Evolutionary conservation across 2,797 vertebrate genomes (phyloP), one percentile per base, ranked within the genome.

Genomic region (Diglossa cyanea): DNA sequence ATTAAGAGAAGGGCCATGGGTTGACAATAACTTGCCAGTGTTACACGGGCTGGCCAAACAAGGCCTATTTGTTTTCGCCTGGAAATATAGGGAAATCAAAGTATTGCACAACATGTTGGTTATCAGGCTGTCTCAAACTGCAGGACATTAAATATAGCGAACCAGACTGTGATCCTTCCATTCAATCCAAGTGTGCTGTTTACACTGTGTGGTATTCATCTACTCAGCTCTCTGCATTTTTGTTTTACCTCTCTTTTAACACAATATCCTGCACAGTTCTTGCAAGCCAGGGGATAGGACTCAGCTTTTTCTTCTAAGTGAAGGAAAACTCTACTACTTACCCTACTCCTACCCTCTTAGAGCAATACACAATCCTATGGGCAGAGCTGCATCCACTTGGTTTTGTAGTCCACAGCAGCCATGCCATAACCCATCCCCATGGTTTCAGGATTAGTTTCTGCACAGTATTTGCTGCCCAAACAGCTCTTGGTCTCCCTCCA

Each of bases 21-120:
- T 94, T 94, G 96, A 90, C 91, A 89, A 93, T 90, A 97, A 94
- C 61, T 86, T 87, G 91, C 71, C 70, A 90, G 88, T 50, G 76
- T 91, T 92, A 84, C 33, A 79, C 2, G 39, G 62, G 94, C 82
- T 45, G 94, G 82, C 73, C 8, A 13, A 90, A 97, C 75, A 97
- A 95, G 63, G 80, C 95, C 86, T 88, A 57, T 60, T 96, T 96
- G 82, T 89, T 96, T 96, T 72, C 31, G 0, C 37, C 26, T 91
- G 39, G 85, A 77, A 95, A 96, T 96, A 94, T 48, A 95, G 67
- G 42, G 81, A 91, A 96, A 97, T 25, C 47, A 7, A 97, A 97
- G 76, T 78, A 88, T 72, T 91, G 90, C 68, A 94, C 71, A 97
- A 95, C 78, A 90, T 14, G 58, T 55, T 93, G 67, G 89, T 76